These are phyloP conservation scores for Gastracanthus pulcherrimus DNA, from an alignment of 2,888 invertebrate species.

Conservation along the genomic window DNA sequence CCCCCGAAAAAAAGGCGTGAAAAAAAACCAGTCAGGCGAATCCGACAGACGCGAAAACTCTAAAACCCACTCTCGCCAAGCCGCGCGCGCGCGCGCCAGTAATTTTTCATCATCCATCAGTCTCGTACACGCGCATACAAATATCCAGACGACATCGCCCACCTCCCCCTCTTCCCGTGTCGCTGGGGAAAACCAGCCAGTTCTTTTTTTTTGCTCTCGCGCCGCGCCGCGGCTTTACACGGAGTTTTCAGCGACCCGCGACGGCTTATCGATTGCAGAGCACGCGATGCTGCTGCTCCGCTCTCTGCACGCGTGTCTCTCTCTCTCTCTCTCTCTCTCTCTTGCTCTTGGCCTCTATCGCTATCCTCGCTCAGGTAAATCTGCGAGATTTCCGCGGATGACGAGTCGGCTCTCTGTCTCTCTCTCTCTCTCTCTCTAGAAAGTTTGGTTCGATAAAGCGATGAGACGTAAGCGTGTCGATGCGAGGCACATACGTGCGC, in stretches of 20 bases:
- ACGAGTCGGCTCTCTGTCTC: not conserved
- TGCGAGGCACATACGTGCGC: no score
- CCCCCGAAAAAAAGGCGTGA: no score
- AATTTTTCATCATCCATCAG: slow-evolving; percentile 52
- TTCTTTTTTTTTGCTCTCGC: not conserved
- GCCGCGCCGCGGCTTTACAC: not conserved
- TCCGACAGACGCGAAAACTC: not conserved
- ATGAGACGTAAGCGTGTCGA: slow-evolving; percentile 15
- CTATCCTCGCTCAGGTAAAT: not conserved
- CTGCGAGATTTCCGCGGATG: not conserved
- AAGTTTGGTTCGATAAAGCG: slow-evolving; percentile 34
- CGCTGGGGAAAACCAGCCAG: no score
- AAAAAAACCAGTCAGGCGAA: not conserved
- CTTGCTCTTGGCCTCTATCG: no score
- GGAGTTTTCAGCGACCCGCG: not conserved
- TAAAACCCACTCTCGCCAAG: not conserved
- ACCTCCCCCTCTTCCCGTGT: not conserved
- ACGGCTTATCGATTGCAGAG: slow-evolving; percentile 6
- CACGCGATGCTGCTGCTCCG: not conserved
- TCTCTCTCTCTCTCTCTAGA: not conserved
- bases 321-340: not conserved
- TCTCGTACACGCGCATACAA: not conserved
- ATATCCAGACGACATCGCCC: no score
- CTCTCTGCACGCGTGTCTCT: not conserved
- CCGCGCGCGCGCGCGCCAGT: not conserved